Base-by-base conservation (phyloP, 1,140 invertebrate species). In the Zaprionus capensis region DNA sequence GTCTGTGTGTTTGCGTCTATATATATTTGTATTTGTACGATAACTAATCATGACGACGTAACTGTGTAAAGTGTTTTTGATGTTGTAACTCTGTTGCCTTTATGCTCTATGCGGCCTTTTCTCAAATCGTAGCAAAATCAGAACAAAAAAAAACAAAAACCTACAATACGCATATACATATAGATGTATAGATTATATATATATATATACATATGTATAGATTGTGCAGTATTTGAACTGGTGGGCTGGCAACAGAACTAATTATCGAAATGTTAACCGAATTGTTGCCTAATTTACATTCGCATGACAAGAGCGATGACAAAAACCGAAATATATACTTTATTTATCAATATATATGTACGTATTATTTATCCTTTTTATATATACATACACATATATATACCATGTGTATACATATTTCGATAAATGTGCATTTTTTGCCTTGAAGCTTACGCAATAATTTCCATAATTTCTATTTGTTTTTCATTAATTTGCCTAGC, bases 21-120 rank as follows among this genome's bases (percentile, higher is more conserved):
- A n/a, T 55, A 31, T 28, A 20, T 51, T 24, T 59, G 58, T 55
- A 57, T 46, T 36, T 71, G 58, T 64, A 63, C 58, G 41, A 51
- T 67, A 70, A 58, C 28, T 64, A 71, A 55, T n/a, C 56, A 22
- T 46, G 67, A 79, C 46, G 46, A 79, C 46, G 46, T 24, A 69
- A 62, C 56, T 80, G 73, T 85, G 76, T 81, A 78, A 78, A 84
- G 70, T 91, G 66, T 71, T 63, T 71, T 88, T 88, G 85, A 85
- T 91, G 85, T 90, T 90, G 85, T 90, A 90, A 90, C 83, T 90
- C 85, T 90, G 85, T 90, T 90, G 85, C 85, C 85, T 90, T 90
- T 71, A 82, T 90, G 79, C 85, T 90, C 85, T 90, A 85, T 82
- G 85, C 86, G 85, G 85, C 85, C 85, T 90, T 90, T 79, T 82